A percentile compares a stretch with the other conserved stretches of the same genome.
These are phyloP conservation scores for Coenonympha arcania DNA, from an alignment of 2,888 invertebrate genomes.

Conservation along the genomic window DNA sequence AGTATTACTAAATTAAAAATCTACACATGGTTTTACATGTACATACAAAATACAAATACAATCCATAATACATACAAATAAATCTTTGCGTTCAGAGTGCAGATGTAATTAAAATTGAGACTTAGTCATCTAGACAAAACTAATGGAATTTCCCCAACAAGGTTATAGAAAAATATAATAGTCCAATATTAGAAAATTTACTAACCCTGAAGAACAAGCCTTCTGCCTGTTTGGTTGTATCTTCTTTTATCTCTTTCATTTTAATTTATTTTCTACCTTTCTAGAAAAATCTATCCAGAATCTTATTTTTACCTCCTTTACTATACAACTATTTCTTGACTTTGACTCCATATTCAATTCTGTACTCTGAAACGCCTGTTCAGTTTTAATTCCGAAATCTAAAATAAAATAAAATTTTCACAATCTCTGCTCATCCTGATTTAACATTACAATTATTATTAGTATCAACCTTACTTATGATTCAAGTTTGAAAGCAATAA, in stretches of 20 bases:
- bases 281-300: background rate
- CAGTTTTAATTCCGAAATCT: conserved; percentile 29
- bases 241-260: background rate
- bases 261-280: background rate
- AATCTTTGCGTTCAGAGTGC: conserved; percentile 50
- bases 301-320: background rate
- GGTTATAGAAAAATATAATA: conserved; percentile 8
- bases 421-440: conserved; percentile 63
- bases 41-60: conserved; percentile 54
- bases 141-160: conserved; percentile 1
- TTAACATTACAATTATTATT: conserved; percentile 32
- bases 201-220: background rate
- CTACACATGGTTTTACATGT: conserved; percentile 75
- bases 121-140: background rate
- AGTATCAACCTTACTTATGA: conserved; percentile 21
- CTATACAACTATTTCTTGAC: background rate
- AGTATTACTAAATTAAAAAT: conserved; percentile 77
- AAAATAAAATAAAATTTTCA: conserved; percentile 33
- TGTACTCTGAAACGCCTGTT: conserved; percentile 52
- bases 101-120: conserved; percentile 27
- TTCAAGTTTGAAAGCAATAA: conserved; percentile 30
- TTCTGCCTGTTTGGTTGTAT: background rate
- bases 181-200: conserved; percentile 5
- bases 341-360: conserved; percentile 19
- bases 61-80: conserved; percentile 47